Percentiles rank a stretch among this genome's conserved stretches.
Conservation (phyloP, 2,888 invertebrate genomes). For the Abscondita cerata region DNA sequence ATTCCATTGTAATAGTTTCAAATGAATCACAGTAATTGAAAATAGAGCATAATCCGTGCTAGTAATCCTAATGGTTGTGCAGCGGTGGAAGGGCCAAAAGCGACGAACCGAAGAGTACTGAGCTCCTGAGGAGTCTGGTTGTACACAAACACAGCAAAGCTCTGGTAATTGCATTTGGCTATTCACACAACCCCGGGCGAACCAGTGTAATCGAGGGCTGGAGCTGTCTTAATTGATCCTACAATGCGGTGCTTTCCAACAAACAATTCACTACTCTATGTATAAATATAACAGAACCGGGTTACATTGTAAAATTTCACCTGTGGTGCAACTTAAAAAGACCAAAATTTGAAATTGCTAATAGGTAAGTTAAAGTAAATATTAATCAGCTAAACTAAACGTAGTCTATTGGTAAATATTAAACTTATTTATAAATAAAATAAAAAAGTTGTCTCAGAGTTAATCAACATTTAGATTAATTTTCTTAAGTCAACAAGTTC, state of each 20-base stretch:
- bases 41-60: constrained; percentile 31
- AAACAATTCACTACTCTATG: constrained; percentile 36
- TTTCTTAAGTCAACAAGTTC: no score
- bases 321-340: no score
- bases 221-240: constrained; percentile 53
- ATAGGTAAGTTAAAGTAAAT: no score
- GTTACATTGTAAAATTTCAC: not conserved
- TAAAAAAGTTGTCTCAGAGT: no score
- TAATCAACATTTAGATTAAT: no score
- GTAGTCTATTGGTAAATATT: no score
- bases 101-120: constrained; percentile 40
- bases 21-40: constrained; percentile 9
- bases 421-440: no score
- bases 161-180: constrained; percentile 53
- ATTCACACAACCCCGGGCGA: constrained; percentile 51
- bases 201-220: constrained; percentile 48
- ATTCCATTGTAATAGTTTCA: no score
- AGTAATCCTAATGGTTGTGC: constrained; percentile 32
- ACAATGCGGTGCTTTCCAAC: constrained; percentile 47
- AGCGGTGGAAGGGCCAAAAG: constrained; percentile 25
- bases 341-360: no score
- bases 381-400: no score
- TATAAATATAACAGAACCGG: constrained; percentile 26
- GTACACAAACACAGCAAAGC: constrained; percentile 50
- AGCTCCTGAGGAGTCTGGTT: constrained; percentile 48